A percentile compares a stretch with the other conserved stretches of the same genome.
Conservation (phyloP, 2,888 invertebrate genomes). For the Cheilosia pagana region DNA sequence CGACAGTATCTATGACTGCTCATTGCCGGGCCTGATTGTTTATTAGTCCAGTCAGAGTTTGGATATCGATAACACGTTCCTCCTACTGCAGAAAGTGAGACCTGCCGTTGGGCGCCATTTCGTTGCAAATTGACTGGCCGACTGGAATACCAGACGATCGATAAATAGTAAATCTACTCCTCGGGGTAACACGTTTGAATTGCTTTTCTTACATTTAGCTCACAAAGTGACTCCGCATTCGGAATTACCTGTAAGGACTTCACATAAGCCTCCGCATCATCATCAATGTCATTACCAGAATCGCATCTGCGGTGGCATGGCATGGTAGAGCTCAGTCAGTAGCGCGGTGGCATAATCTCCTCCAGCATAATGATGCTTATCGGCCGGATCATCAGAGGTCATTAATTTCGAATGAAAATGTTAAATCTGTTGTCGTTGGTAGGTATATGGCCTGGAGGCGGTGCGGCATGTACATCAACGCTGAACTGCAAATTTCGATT, state of each 20-base stretch:
- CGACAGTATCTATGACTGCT: conserved; percentile 9
- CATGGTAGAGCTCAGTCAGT: neutral
- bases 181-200: conserved; percentile 14
- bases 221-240: neutral
- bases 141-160: conserved; percentile 22
- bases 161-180: conserved; percentile 43
- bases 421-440: conserved; percentile 54
- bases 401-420: conserved; percentile 70
- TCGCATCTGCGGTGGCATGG: neutral
- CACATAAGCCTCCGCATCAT: conserved; percentile 38
- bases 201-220: neutral
- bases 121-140: conserved; percentile 10
- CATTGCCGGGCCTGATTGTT: conserved; percentile 26
- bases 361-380: conserved; percentile 25
- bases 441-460: conserved; percentile 6
- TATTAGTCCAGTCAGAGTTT: conserved; percentile 48
- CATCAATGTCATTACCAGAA: conserved; percentile 31
- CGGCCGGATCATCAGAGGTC: conserved; percentile 64
- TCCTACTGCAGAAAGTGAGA: neutral
- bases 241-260: conserved; percentile 51
- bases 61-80: conserved; percentile 39
- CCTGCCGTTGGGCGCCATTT: conserved; percentile 40
- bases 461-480: conserved; percentile 32
- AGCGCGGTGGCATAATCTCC: conserved; percentile 22
- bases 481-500: conserved; percentile 66